Conservation (phyloP, 2,888 invertebrate genomes). For the Galeopsomyia nigrocyanea region DNA sequence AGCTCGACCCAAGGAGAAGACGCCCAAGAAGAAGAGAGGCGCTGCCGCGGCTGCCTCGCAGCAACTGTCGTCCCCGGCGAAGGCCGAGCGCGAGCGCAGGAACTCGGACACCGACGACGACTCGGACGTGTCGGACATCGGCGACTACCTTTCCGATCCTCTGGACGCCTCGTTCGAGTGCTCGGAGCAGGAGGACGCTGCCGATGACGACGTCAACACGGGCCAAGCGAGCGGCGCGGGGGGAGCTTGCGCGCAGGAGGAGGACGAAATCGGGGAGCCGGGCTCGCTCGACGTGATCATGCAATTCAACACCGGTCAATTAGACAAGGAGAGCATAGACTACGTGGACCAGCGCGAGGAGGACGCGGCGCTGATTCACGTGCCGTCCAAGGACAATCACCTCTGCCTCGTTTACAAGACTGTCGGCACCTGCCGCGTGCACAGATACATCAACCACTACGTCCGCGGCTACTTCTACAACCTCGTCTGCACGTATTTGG, state of each 20-base stretch:
- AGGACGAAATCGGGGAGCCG: constrained; percentile 15
- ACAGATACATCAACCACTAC: constrained; percentile 64
- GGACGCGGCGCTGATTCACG: constrained; percentile 72
- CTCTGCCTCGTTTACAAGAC: constrained; percentile 77
- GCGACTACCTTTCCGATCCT: constrained; percentile 59
- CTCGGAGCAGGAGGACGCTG: constrained; percentile 46
- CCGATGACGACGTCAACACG: not conserved
- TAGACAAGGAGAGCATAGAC: constrained; percentile 57
- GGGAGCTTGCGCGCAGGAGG: constrained; percentile 37
- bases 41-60: not conserved
- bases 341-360: constrained; percentile 60
- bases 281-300: constrained; percentile 60
- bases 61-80: constrained; percentile 31
- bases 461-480: constrained; percentile 64
- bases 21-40: constrained; percentile 38
- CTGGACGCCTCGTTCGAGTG: constrained; percentile 53
- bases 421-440: constrained; percentile 67
- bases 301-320: constrained; percentile 61
- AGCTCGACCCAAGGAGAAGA: constrained; percentile 31
- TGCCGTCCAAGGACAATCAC: constrained; percentile 77
- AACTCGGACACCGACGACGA: constrained; percentile 56
- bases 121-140: constrained; percentile 59
- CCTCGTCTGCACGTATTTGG: constrained; percentile 63
- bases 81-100: constrained; percentile 32
- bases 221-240: too few relatives aligned